Evolutionary conservation across 2,113 vertebrate species (phyloP).

Genomic region (Anhinga rufa): DNA sequence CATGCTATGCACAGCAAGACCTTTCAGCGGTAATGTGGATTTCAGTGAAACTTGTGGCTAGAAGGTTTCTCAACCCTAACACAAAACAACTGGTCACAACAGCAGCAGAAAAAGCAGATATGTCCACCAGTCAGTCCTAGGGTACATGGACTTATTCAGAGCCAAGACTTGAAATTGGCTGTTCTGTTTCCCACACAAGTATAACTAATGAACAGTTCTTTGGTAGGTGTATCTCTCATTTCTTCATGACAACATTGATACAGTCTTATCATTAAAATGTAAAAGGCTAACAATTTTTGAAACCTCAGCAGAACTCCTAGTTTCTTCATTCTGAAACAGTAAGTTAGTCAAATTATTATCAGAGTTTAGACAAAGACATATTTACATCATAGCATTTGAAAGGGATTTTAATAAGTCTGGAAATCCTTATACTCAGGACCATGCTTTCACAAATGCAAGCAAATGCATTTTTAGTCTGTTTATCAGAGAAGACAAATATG

Average conservation of each 20-base stretch:
- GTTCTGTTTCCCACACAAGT: background rate
- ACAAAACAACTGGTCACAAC: background rate
- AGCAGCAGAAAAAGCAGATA: background rate
- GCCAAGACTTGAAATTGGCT: background rate
- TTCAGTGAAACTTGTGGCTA: background rate
- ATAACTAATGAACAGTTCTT: background rate
- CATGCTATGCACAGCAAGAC: accelerated
- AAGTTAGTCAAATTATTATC: background rate
- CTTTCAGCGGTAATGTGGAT: background rate
- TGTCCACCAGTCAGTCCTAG: background rate
- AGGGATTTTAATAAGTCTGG: background rate
- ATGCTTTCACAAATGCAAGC: background rate
- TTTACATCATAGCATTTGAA: background rate
- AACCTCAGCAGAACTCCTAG: background rate
- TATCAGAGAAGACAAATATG: background rate
- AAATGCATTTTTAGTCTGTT: background rate
- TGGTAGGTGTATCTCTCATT: background rate
- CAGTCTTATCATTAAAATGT: background rate
- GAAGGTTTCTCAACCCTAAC: background rate
- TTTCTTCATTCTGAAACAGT: background rate
- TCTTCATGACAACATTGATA: background rate
- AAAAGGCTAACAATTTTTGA: background rate
- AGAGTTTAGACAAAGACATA: background rate
- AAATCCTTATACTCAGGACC: background rate
- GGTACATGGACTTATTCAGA: background rate